Percentiles rank a stretch among this genome's conserved stretches.
Evolutionary conservation across 2,797 vertebrate species (phyloP).

Genomic region (Trachurus trachurus): DNA sequence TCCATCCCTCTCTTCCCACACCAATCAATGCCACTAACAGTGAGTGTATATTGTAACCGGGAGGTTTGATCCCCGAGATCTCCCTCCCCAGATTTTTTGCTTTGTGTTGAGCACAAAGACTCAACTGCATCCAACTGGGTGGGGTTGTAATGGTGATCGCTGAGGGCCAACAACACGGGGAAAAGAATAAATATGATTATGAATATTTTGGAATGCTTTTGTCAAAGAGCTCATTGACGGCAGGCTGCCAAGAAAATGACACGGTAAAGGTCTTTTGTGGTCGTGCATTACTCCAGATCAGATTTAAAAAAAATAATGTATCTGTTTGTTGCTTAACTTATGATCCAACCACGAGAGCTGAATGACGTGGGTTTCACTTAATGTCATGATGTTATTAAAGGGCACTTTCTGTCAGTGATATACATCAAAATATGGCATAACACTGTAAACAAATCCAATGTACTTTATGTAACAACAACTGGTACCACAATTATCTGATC

Average conservation of each 20-base stretch:
- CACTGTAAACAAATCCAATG: too few relatives aligned
- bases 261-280: not conserved
- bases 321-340: not conserved
- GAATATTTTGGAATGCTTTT: not conserved
- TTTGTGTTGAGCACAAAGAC: conserved; percentile 24
- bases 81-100: conserved; percentile 4
- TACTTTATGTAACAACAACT: too few relatives aligned
- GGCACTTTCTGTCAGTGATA: not conserved
- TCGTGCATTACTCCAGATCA: not conserved
- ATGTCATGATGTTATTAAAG: not conserved
- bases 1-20: conserved; percentile 1
- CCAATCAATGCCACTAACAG: conserved; percentile 37
- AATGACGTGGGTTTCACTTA: not conserved
- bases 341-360: not conserved
- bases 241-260: not conserved
- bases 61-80: not conserved
- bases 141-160: not conserved
- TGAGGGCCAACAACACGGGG: conserved; percentile 10
- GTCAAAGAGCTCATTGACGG: not conserved
- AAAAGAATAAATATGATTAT: not conserved
- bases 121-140: not conserved
- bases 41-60: not conserved
- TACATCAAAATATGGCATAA: not conserved
- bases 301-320: not conserved
- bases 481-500: too few relatives aligned